Conservation (phyloP, 92 coral and sea anemone genomes). For the Diadumene lineata region DNA sequence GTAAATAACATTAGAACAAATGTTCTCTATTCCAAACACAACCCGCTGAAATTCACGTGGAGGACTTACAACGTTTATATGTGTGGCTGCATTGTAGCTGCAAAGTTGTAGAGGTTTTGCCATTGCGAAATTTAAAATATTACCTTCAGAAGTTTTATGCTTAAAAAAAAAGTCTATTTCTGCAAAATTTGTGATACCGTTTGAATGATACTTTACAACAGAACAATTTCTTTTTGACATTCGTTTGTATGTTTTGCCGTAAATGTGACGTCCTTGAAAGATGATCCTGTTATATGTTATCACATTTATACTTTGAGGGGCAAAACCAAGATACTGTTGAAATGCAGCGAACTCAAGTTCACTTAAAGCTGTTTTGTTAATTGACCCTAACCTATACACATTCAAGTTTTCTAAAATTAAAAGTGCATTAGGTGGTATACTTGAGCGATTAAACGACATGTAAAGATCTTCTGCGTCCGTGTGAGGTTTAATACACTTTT, state of each 20-base stretch:
- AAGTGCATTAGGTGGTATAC: too few species aligned
- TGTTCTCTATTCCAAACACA: not conserved
- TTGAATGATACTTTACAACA: slow-evolving; percentile 28
- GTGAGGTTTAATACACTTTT: slow-evolving; percentile 32
- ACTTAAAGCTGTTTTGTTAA: slow-evolving; percentile 12
- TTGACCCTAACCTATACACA: slow-evolving; percentile 30
- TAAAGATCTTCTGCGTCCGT: slow-evolving; percentile 35
- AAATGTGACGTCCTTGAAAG: slow-evolving; percentile 7
- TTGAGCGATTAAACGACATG: too few species aligned
- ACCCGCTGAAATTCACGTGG: not conserved
- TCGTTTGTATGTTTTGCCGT: slow-evolving; percentile 36
- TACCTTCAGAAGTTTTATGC: not conserved
- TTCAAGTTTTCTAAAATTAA: slow-evolving; percentile 30
- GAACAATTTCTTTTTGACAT: slow-evolving; percentile 42
- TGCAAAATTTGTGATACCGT: slow-evolving; percentile 23
- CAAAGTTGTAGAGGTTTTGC: not conserved
- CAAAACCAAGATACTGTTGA: slow-evolving; percentile 30
- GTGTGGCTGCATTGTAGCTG: slow-evolving; percentile 12
- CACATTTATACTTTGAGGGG: slow-evolving; percentile 28
- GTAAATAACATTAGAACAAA: not conserved
- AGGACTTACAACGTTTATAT: slow-evolving; percentile 7
- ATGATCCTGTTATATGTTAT: slow-evolving; percentile 39
- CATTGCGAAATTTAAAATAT: not conserved
- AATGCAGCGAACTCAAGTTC: slow-evolving; percentile 41
- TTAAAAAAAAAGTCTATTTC: slow-evolving; percentile 32